Conservation (phyloP, 1,140 invertebrate species). For the Papilio machaon region DNA sequence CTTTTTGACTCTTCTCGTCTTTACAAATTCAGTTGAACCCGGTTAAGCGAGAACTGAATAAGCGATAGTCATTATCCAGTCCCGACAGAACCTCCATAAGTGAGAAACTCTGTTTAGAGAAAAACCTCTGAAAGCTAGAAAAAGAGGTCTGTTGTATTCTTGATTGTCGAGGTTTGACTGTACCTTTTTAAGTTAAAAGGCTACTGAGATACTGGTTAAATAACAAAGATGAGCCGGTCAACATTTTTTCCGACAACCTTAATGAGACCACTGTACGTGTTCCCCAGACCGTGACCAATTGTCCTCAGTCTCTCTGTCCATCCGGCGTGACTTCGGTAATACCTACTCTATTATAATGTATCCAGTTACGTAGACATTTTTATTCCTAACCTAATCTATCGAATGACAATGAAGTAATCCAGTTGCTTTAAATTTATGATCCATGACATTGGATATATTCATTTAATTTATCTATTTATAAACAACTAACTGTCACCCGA, state of each 20-base stretch:
- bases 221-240: neutral
- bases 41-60: too few species aligned
- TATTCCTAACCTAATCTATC: neutral
- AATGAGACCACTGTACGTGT: constrained; percentile 29
- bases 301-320: constrained; percentile 32
- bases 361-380: constrained; percentile 33
- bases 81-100: too few species aligned
- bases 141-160: too few species aligned
- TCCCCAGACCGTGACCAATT: constrained; percentile 41
- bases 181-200: neutral
- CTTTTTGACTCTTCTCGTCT: too few species aligned
- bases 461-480: neutral
- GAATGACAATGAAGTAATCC: constrained; percentile 2
- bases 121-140: too few species aligned
- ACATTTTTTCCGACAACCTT: neutral
- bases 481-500: neutral
- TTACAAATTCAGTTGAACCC: too few species aligned
- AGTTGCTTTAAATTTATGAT: neutral
- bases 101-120: too few species aligned
- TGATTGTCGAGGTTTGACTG: too few species aligned
- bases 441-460: neutral
- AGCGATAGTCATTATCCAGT: too few species aligned
- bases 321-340: constrained; percentile 42
- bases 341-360: constrained; percentile 34
- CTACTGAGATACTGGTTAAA: neutral